These are phyloP conservation scores for Drosophila burlai DNA, from an alignment of 1,140 invertebrate species.

Conservation along the genomic window DNA sequence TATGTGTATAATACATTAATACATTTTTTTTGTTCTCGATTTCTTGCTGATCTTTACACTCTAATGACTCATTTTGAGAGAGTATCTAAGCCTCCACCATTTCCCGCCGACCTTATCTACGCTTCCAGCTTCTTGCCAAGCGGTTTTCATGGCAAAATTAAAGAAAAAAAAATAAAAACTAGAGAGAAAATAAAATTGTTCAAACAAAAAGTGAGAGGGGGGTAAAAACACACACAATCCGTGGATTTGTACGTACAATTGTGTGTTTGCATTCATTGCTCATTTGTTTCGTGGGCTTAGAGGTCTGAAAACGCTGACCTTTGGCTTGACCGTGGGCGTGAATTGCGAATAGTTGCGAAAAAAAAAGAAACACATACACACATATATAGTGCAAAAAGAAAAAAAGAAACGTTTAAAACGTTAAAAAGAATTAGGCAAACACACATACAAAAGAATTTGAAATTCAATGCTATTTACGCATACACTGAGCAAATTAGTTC, in stretches of 20 bases:
- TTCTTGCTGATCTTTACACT: neutral
- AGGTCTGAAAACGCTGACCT: constrained; percentile 54
- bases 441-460: constrained; percentile 27
- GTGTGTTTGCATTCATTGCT: constrained; percentile 49
- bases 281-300: constrained; percentile 44
- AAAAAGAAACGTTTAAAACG: constrained; percentile 19
- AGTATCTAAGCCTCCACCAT: neutral
- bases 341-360: constrained; percentile 70
- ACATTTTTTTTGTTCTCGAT: neutral
- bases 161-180: neutral
- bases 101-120: neutral
- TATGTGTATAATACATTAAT: neutral
- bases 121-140: constrained; percentile 17
- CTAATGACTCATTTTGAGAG: neutral
- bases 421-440: constrained; percentile 14
- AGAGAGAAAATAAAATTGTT: constrained; percentile 16
- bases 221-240: constrained; percentile 2
- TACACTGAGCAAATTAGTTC: constrained; percentile 72
- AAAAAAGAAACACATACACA: constrained; percentile 7
- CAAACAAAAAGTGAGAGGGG: neutral
- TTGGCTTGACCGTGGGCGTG: constrained; percentile 80
- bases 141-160: constrained; percentile 27
- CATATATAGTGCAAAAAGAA: constrained; percentile 11
- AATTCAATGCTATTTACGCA: constrained; percentile 79
- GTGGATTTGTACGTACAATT: constrained; percentile 9